phyloP scores from a whole-genome alignment of 2,888 invertebrate species.

The Willowsia nigromaculata region DNA sequence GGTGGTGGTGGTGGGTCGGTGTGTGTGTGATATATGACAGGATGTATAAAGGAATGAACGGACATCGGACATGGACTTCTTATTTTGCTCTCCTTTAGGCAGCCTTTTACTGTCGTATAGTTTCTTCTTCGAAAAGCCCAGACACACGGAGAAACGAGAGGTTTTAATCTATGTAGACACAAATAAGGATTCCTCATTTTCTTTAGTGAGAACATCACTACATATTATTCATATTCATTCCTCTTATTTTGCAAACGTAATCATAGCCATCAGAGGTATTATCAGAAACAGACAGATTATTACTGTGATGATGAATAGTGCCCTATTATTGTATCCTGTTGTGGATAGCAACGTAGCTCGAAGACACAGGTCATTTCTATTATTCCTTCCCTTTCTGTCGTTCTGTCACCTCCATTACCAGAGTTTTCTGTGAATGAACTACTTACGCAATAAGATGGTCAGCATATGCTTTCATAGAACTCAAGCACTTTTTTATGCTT shows the following conservation, averaged over 20 bases:
- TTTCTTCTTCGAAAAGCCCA: neutral
- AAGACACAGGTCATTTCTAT: neutral
- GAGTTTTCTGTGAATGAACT: neutral
- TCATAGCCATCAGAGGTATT: neutral
- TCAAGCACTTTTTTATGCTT: neutral
- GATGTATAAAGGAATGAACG: slow-evolving; percentile 7
- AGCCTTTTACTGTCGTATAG: neutral
- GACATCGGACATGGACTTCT: no score
- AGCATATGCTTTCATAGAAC: neutral
- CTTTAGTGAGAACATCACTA: neutral
- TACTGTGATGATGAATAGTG: neutral
- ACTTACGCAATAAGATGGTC: neutral
- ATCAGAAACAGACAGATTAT: slow-evolving; percentile 1
- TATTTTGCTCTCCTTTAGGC: no score
- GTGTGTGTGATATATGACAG: slow-evolving; percentile 36
- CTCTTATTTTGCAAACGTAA: neutral
- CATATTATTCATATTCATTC: neutral
- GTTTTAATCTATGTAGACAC: neutral
- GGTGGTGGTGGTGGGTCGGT: neutral
- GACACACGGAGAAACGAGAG: neutral
- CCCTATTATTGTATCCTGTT: neutral
- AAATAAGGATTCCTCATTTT: slow-evolving; percentile 18
- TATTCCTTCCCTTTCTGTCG: neutral
- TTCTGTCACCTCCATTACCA: neutral
- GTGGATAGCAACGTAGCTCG: neutral